Evolutionary conservation across 1,140 invertebrate genomes (phyloP), one percentile per base, ranked within the genome.

Genomic region (Drosophila subobscura): DNA sequence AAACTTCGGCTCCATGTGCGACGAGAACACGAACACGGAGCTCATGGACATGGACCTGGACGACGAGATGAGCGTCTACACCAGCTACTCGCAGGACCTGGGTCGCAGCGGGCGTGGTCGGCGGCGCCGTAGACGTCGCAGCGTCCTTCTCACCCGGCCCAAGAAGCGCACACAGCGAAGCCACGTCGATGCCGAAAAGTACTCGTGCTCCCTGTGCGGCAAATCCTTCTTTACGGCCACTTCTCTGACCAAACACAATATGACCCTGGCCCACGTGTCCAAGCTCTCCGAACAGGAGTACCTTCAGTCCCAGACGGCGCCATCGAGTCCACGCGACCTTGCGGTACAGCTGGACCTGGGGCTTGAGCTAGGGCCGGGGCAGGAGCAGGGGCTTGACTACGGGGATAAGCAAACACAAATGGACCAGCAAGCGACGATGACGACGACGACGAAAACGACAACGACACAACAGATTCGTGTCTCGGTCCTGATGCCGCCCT

Each of bases 221-320:
- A 93, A 93, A 72, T 81, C 65, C 10, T 93, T 93, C 77, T 91
- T 88, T 23, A 85, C 92, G 7, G 53, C 85, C 10, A 92, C 92
- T 5, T 93, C 91, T 41, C 78, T 93, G 47, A 68, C 86, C 25
- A 93, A 93, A 67, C 93, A 93, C 68, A 92, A 92, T 77, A 90
- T 91, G 70, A 93, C 93, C 4, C 68, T 93, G 52, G 93, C 92
- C 0, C 93, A 93, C 33, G 93, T 93, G 37, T 92, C 92, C 8
- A 93, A 93, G 77, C 57, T 93, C 10, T 93, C 93, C 0, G 92
- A 93, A 68, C 71, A 93, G 49, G 93, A 93, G 79, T 93, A 93
- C 40, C 72, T 91, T 64, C 90, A 91, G 37, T 88, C 85, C 5
- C 77, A 86, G 54, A 86, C 80, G 14, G 72, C 81, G 6, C 76